Base-by-base conservation (phyloP, 2,888 invertebrate species). In the Idaea aversata region DNA sequence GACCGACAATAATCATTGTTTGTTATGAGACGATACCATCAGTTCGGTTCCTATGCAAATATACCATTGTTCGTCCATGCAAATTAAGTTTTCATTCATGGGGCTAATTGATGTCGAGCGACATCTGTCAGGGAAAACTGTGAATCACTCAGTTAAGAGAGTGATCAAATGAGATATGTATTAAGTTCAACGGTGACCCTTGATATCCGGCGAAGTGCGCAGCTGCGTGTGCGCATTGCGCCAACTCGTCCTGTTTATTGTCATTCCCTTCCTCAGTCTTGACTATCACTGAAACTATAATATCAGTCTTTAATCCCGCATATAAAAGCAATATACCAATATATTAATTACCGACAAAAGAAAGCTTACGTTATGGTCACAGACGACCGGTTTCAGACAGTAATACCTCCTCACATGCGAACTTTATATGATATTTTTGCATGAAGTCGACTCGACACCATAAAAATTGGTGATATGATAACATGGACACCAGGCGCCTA, bases 101-200 rank as follows among this genome's bases (percentile, higher is more conserved):
- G 71, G 70, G 73, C 73, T 91, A 92, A 92, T 92, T 91, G 85
- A 82, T 81, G 77, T 79, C 77, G 72, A 77, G 86, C 79, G 87
- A 90, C 93, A 93, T 92, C 92, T 93, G 93, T 89, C 90, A 85
- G 82, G 82, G 80, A 85, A 85, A 88, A 87, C 87, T 92, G 70
- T 72, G 92, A 93, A 90, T 92, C 92, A 92, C 84, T 88, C 86
- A 82, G 89, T 88, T 87, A 87, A 84, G 78, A 59, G 79, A 83
- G 83, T 87, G 86, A 86, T 87, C 88, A 87, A 87, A 87, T 86
- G 87, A 85, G 78, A 83, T 81, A 80, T 80, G 83, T 81, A 80
- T 80, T 83, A 87, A 84, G 89, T 89, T 88, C 87, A 83, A 82
- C 13, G 84, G 81, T 92, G 92, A 92, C 92, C 92, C 89, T 86